Evolutionary conservation across 2,888 invertebrate genomes (phyloP), one percentile per base, ranked within the genome.

Genomic region (Cosmopolites sordidus): DNA sequence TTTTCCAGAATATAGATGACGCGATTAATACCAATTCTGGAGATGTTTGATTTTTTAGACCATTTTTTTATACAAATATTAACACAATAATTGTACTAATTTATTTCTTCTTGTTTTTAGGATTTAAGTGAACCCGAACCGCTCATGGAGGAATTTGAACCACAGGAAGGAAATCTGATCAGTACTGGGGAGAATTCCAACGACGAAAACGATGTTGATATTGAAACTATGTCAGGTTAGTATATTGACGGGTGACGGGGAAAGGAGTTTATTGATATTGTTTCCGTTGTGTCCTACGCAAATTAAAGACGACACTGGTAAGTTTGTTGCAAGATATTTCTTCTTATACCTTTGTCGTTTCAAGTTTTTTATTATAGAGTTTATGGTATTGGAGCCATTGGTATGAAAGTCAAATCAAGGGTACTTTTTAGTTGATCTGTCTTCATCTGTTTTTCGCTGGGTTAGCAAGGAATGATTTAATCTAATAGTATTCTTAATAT

Each of bases 121-220:
- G 79, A 80, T 66, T 62, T 78, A 33, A 83, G 82, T 64, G 85
- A 86, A 64, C 74, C 82, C n/a, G 84, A 84, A 64, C 80, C 79
- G 51, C 80, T 80, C 58, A 75, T 82, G 42, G 82, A 83, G 58
- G 83, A 84, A 38, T 74, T 74, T 53, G 77, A 75, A 27, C 72
- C 71, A 17, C 70, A 67, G 16, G 76, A 75, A 52, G 75, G 75
- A 51, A 79, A 77, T 60, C 60, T 76, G 50, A 75, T 76, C 56
- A 78, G 78, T 54, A 75, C 79, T n/a, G 85, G 83, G 60, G 83
- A 83, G 38, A 83, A 82, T 70, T 84, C 83, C 2, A 84, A 83
- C 64, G 91, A 91, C 68, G 92, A 92, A 70, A 92, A 91, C 68
- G 90, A 91, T 67, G 86, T 89, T 0, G 91, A 92, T 68, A 86